These are phyloP conservation scores for Pedionomus torquatus DNA, from an alignment of 2,113 vertebrate genomes.

Conservation along the genomic window DNA sequence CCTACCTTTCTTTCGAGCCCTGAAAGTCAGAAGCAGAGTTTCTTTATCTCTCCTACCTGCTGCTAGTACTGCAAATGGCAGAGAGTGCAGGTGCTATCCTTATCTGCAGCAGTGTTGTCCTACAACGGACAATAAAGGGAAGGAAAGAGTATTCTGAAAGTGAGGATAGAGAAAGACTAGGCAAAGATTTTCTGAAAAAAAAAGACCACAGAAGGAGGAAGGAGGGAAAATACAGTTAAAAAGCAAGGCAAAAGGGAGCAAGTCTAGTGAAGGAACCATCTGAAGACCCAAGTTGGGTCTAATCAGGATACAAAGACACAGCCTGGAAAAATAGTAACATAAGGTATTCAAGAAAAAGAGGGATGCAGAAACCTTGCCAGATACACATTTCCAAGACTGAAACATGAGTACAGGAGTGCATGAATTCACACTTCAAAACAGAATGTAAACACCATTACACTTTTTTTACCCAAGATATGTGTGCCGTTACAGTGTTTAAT, in stretches of 20 bases:
- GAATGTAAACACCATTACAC: neutral
- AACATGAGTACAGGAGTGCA: neutral
- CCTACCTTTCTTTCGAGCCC: neutral
- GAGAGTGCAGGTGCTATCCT: neutral
- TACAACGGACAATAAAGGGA: neutral
- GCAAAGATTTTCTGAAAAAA: neutral
- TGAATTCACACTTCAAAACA: neutral
- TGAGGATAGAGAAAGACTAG: neutral
- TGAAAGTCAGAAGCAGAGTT: neutral
- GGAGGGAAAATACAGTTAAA: neutral
- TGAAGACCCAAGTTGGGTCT: neutral
- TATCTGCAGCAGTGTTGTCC: neutral
- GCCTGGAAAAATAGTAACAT: neutral
- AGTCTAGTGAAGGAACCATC: neutral
- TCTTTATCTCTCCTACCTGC: slow-evolving; percentile 30
- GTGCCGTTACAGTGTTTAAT: neutral
- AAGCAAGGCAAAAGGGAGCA: neutral
- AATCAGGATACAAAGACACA: neutral
- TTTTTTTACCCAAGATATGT: neutral
- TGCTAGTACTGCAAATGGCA: slow-evolving; percentile 16
- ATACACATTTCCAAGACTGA: neutral
- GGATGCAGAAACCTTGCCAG: neutral
- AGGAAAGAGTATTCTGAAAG: neutral
- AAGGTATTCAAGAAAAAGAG: neutral
- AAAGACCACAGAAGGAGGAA: neutral